Percentiles rank a stretch among this genome's conserved stretches.
These are phyloP conservation scores for Pseudachorutes palmiensis DNA, from an alignment of 1,140 invertebrate species.

Conservation along the genomic window DNA sequence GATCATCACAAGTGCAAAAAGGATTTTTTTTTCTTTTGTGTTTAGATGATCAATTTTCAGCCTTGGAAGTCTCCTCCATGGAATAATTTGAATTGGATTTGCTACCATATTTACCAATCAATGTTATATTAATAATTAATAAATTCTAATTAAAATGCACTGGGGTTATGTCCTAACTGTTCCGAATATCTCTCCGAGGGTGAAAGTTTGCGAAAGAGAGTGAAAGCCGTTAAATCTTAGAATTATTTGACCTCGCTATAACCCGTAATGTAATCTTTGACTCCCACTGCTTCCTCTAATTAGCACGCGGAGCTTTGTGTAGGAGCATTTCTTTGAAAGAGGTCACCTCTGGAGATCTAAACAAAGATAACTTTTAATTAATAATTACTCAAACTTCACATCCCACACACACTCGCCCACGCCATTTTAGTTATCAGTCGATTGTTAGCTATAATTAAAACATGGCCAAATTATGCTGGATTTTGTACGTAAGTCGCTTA, in stretches of 20 bases:
- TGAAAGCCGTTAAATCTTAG: not conserved
- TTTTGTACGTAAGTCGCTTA: not conserved
- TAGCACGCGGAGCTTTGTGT: no score
- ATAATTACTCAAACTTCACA: no score
- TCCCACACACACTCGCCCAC: no score
- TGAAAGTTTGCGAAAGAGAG: not conserved
- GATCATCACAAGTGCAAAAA: no score
- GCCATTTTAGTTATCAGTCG: no score
- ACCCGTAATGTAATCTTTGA: no score
- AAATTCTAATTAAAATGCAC: not conserved
- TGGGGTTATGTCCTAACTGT: not conserved
- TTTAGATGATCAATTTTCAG: not conserved
- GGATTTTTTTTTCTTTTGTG: no score
- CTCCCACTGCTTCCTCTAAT: no score
- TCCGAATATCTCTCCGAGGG: not conserved
- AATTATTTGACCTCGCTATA: not conserved
- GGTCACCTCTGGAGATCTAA: no score
- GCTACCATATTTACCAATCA: not conserved
- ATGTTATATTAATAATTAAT: not conserved
- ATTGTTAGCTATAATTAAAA: no score
- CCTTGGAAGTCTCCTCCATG: constrained; percentile 6
- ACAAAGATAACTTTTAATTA: no score
- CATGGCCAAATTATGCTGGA: not conserved
- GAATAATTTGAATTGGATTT: not conserved
- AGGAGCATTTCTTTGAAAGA: no score